Base-by-base conservation (phyloP, 2,797 vertebrate species). In the Hemitrygon akajei region DNA sequence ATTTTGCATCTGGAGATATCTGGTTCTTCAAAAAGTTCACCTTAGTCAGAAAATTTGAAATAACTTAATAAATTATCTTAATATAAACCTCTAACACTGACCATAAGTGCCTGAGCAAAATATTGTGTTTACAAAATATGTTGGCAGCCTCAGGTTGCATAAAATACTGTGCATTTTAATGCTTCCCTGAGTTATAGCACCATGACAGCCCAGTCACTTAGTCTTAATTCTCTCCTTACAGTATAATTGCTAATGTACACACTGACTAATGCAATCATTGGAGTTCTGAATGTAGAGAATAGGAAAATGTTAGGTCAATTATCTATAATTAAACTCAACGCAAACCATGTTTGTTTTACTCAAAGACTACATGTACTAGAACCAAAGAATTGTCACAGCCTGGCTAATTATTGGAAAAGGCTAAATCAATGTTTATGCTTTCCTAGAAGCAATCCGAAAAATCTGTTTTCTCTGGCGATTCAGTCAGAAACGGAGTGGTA, bases 121-220 rank as follows among this genome's bases (percentile, higher is more conserved):
- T 89, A n/a, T 75, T 75, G n/a, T 30, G 30, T 66, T 66, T 34
- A 87, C 58, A 87, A 66, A 63, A 89, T 66, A 30, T 63, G 60
- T 89, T 89, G 86, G 86, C 30, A 69, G 86, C 60, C n/a, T 66
- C 86, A 89, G 86, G 86, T 66, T 89, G 86, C 86, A 89, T 63
- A 89, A 66, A 79, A 63, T 66, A 89, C 86, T 89, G 25, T 14
- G 30, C 60, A 0, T 89, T 75, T 75, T 66, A 69, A 89, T 89
- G 63, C 34, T 89, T 66, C 71, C 86, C 86, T 89, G 86, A 89
- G 86, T 66, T 89, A 66, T 89, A 89, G 86, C 86, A 89, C 60
- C 86, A 69, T 66, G 86, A 7, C 47, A 66, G 60, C n/a, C n/a
- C 86, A 89, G 86, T 66, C 60, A 34, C 86, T 3, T 16, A 34